These are phyloP conservation scores for Hedychridium roseum DNA, from an alignment of 2,888 invertebrate species.

Conservation along the genomic window DNA sequence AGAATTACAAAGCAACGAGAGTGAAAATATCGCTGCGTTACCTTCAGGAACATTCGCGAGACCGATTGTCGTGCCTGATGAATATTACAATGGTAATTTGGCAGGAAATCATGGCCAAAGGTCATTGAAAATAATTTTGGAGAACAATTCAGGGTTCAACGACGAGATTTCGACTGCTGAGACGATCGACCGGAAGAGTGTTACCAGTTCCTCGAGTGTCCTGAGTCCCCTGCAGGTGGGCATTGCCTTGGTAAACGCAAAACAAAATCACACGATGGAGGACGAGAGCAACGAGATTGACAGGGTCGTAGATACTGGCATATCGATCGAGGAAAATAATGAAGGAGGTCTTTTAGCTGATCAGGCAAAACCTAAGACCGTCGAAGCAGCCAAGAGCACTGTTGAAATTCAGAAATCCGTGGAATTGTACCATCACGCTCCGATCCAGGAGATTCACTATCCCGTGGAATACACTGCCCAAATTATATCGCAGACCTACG, in stretches of 20 bases:
- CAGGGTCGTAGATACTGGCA: slow-evolving; percentile 8
- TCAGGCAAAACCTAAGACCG: too few species aligned
- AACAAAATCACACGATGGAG: slow-evolving; percentile 9
- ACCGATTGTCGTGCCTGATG: slow-evolving; percentile 57
- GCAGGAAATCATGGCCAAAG: neutral
- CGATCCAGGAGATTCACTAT: slow-evolving; percentile 59
- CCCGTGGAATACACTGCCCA: slow-evolving; percentile 40
- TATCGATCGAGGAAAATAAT: slow-evolving; percentile 4
- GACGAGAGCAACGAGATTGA: slow-evolving; percentile 13
- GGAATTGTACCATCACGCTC: slow-evolving; percentile 54
- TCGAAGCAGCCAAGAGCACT: too few species aligned
- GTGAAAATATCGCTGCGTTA: too few species aligned
- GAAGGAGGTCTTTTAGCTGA: too few species aligned
- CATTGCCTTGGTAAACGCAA: slow-evolving; percentile 46
- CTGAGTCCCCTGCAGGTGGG: slow-evolving; percentile 57
- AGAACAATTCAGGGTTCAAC: neutral
- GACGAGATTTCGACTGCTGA: slow-evolving; percentile 1
- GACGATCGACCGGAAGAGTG: slow-evolving; percentile 21
- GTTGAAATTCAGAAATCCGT: slow-evolving; percentile 59
- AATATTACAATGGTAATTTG: slow-evolving; percentile 3
- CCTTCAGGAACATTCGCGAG: slow-evolving; percentile 35
- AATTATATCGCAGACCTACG: too few species aligned
- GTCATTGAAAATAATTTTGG: too few species aligned
- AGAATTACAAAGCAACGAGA: neutral
- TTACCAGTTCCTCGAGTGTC: slow-evolving; percentile 42